Conservation (phyloP, 1,140 invertebrate genomes). For the Drosophila novamexicana region DNA sequence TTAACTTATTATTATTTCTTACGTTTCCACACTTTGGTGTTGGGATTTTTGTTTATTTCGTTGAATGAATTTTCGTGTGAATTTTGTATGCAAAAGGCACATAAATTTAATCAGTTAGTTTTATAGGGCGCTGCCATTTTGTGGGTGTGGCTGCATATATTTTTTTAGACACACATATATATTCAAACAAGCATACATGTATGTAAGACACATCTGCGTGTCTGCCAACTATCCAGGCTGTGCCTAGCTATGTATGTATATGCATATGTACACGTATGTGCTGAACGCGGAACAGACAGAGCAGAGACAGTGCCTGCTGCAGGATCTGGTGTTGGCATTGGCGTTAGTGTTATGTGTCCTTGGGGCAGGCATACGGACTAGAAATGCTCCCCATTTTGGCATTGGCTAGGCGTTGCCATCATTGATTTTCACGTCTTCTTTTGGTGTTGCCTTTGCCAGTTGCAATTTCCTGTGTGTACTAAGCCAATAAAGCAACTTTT, state of each 20-base stretch:
- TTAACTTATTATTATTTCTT: conserved; percentile 1
- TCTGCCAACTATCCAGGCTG: conserved; percentile 42
- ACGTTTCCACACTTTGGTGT: background rate
- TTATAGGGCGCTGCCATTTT: conserved; percentile 10
- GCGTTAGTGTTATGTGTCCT: background rate
- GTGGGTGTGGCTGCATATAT: conserved; percentile 33
- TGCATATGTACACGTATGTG: conserved; percentile 1
- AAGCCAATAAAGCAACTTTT: conserved; percentile 77
- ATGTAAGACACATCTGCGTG: conserved; percentile 27
- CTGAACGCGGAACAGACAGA: conserved; percentile 22
- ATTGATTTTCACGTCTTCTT: conserved; percentile 40
- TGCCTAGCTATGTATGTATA: conserved; percentile 25
- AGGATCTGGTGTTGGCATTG: conserved; percentile 3
- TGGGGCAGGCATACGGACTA: background rate
- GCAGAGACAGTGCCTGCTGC: conserved; percentile 2
- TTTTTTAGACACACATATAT: background rate
- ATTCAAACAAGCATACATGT: conserved; percentile 1
- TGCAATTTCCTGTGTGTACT: conserved; percentile 68
- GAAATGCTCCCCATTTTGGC: background rate
- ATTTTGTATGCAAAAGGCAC: conserved; percentile 65
- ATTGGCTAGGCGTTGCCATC: conserved; percentile 20
- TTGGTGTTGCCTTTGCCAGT: conserved; percentile 32
- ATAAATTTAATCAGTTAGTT: conserved; percentile 75
- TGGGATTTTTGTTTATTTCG: conserved; percentile 9
- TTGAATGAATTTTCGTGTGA: conserved; percentile 31